Evolutionary conservation across 2,113 vertebrate genomes (phyloP), one percentile per base, ranked within the genome.

Genomic region (Nesogale talazaci): DNA sequence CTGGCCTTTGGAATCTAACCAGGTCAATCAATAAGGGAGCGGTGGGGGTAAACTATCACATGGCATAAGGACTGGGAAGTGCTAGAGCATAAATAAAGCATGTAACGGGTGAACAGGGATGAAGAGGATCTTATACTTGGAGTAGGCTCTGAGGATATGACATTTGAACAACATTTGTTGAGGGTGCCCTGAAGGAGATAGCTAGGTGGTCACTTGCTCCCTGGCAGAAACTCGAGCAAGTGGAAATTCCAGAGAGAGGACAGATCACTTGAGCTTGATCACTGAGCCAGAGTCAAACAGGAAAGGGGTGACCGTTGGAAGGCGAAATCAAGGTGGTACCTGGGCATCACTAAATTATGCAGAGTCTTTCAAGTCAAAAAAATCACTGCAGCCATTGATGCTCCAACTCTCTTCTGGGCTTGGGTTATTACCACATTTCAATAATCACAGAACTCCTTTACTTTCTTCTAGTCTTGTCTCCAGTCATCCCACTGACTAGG

Each of bases 131-230:
- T 10, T 52, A 10, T 11, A 52, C 5, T 52, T 40, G 20, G 15
- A 17, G 4, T 34, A 42, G 20, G 0, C 36, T 74, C 40, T 78
- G 40, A 36, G 1, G 29, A 52, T 22, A 56, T 85, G 42, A 76
- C 36, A 7, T 92, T 90, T 40, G 27, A 69, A 46, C 25, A 56
- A 82, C 70, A 69, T 17, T 36, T 77, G 15, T 31, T 63, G 11
- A 40, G 6, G 38, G 34, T 89, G 25, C 61, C 69, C 3, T 46
- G 65, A 92, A 92, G 36, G 31, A 90, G n/a, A 93, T 90, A 56
- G 29, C 4, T 27, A 25, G 31, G 20, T 40, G 75, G 27, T 57
- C 70, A 34, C 67, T 34, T 27, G 0, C 7, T 34, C 31, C 12
- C 2, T 0, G 10, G 56, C 36, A 88, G 40, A 72, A n/a, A 29